These are phyloP conservation scores for Drosophila melanocephala DNA, from an alignment of 2,888 invertebrate species.

Conservation along the genomic window DNA sequence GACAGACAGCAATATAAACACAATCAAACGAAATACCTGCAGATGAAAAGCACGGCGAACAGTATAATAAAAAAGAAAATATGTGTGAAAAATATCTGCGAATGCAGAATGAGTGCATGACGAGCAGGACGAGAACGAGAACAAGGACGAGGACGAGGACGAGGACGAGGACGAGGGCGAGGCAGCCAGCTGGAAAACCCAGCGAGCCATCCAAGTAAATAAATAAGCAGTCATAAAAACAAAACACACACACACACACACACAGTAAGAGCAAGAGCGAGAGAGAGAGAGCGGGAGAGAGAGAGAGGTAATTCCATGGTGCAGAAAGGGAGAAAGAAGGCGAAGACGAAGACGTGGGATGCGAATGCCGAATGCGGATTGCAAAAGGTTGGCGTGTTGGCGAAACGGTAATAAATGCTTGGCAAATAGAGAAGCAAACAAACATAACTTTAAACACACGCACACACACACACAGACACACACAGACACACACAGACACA, in stretches of 20 bases:
- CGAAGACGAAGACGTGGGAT: conserved; percentile 10
- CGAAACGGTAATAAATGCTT: conserved; percentile 71
- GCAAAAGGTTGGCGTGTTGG: conserved; percentile 32
- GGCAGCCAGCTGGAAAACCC: conserved; percentile 77
- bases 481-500: not conserved
- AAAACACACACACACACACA: conserved; percentile 30
- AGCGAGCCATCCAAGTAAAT: conserved; percentile 74
- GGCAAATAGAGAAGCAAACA: conserved; percentile 57
- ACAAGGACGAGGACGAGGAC: conserved; percentile 10
- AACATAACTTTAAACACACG: conserved; percentile 1
- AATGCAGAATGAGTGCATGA: not conserved
- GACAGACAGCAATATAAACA: conserved; percentile 16
- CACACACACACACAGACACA: conserved; percentile 7
- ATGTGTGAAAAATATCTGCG: conserved; percentile 72
- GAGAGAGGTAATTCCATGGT: conserved; percentile 66
- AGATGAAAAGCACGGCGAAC: conserved; percentile 9
- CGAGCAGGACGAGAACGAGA: not conserved
- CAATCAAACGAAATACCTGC: conserved; percentile 9
- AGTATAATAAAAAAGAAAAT: conserved; percentile 28
- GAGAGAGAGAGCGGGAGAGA: not conserved
- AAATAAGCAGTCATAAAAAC: conserved; percentile 81
- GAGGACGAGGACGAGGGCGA: conserved; percentile 39
- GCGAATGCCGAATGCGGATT: conserved; percentile 9
- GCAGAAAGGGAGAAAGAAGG: conserved; percentile 20
- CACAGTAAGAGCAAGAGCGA: not conserved